Percentiles rank a stretch among this genome's conserved stretches.
Conservation (phyloP, 2,888 invertebrate species). For the Drosophila basisetae region DNA sequence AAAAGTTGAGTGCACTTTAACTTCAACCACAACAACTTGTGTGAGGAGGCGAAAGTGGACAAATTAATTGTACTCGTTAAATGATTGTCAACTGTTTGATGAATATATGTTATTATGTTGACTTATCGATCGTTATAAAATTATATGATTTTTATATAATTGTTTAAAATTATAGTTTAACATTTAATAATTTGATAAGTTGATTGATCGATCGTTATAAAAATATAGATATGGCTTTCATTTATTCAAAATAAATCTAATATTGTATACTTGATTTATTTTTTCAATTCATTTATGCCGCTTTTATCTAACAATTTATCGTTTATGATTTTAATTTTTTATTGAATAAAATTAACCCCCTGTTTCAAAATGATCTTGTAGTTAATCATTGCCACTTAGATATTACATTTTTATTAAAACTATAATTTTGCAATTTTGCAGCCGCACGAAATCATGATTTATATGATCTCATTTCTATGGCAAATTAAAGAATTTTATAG, state of each 20-base stretch:
- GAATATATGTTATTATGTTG: neutral
- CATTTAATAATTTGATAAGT: neutral
- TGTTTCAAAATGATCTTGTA: too few species aligned
- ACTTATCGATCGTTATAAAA: neutral
- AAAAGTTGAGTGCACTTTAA: constrained; percentile 25
- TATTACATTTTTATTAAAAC: neutral
- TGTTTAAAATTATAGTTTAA: neutral
- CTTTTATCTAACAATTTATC: neutral
- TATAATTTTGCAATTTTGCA: neutral
- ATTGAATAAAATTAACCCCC: neutral
- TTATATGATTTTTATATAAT: neutral
- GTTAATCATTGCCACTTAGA: neutral
- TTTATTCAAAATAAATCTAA: neutral
- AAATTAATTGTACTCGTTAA: constrained; percentile 17
- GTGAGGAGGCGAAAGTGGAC: constrained; percentile 22
- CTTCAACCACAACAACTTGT: neutral
- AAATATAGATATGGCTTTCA: neutral
- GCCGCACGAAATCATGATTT: neutral
- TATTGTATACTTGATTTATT: neutral
- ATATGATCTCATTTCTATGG: constrained; percentile 13
- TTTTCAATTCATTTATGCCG: neutral
- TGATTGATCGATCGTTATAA: neutral
- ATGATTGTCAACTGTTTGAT: neutral
- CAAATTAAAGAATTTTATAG: constrained; percentile 1
- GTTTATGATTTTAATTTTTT: neutral